phyloP scores from a whole-genome alignment of 1,140 invertebrate species.

The Drosophila malerkotliana region DNA sequence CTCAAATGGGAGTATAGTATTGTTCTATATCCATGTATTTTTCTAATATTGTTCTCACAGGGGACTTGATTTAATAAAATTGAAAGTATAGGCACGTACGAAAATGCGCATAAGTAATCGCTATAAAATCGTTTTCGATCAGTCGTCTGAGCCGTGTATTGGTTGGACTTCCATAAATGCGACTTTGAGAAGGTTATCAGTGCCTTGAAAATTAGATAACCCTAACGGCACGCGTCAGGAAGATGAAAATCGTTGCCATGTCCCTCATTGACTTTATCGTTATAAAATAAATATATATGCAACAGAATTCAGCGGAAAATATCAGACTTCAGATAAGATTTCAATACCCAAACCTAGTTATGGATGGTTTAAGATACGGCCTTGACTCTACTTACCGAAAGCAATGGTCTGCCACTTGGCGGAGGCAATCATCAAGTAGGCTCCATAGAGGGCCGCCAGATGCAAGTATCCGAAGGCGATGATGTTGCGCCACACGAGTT shows the following conservation, averaged over 20 bases:
- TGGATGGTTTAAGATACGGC: no score
- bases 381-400: slow-evolving; percentile 88
- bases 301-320: no score
- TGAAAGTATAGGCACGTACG: slow-evolving; percentile 15
- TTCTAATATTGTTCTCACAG: not conserved
- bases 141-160: slow-evolving; percentile 32
- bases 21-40: no score
- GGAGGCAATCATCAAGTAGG: slow-evolving; percentile 91
- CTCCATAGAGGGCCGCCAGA: slow-evolving; percentile 92
- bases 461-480: slow-evolving; percentile 94
- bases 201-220: slow-evolving; percentile 51
- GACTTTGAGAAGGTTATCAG: slow-evolving; percentile 68
- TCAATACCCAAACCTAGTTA: no score
- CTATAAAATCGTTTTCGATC: slow-evolving; percentile 17
- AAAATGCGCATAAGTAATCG: slow-evolving; percentile 1
- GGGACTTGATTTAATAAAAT: not conserved
- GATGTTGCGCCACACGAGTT: slow-evolving; percentile 97
- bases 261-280: not conserved
- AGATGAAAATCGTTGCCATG: slow-evolving; percentile 37
- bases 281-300: not conserved
- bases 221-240: slow-evolving; percentile 54
- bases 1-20: not conserved
- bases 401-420: slow-evolving; percentile 91
- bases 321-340: no score
- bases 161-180: slow-evolving; percentile 10